These are phyloP conservation scores for Orthosia incerta DNA, from an alignment of 2,888 invertebrate species.

Conservation along the genomic window DNA sequence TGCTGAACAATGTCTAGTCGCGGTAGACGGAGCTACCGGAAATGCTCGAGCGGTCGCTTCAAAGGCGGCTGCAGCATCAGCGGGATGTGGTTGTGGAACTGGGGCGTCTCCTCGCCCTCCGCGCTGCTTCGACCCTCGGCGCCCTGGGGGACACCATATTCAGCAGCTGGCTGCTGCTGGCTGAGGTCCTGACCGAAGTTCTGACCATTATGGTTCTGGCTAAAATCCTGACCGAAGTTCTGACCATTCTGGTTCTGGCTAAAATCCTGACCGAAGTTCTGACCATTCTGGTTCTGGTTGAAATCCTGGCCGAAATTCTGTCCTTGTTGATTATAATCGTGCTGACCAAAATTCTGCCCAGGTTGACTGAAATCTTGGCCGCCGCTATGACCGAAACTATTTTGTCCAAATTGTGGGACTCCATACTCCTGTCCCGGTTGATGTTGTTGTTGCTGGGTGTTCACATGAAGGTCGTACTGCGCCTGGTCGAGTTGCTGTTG, in stretches of 20 bases:
- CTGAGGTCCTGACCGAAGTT: constrained; percentile 69
- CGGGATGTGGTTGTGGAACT: constrained; percentile 87
- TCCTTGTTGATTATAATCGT: constrained; percentile 62
- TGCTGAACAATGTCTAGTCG: constrained; percentile 46
- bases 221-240: constrained; percentile 65
- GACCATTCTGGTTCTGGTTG: constrained; percentile 54
- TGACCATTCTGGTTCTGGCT: constrained; percentile 58
- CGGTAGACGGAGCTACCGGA: constrained; percentile 74
- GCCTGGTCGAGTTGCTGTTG: constrained; percentile 86
- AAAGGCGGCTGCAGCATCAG: constrained; percentile 86
- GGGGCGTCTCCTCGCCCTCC: constrained; percentile 73
- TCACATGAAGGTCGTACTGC: constrained; percentile 74
- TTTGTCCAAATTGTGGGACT: constrained; percentile 64
- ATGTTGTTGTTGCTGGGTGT: constrained; percentile 78
- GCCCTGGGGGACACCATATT: constrained; percentile 83
- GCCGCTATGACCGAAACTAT: constrained; percentile 57
- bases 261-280: constrained; percentile 65
- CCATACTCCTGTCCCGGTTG: constrained; percentile 72
- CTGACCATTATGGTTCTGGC: constrained; percentile 67
- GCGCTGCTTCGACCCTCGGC: constrained; percentile 83
- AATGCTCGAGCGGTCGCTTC: constrained; percentile 86
- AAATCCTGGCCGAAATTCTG: constrained; percentile 66
- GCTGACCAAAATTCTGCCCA: constrained; percentile 67
- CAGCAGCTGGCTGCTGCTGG: constrained; percentile 72
- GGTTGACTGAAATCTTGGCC: constrained; percentile 65